A percentile compares a stretch with the other conserved stretches of the same genome.
phyloP scores from a whole-genome alignment of 2,113 vertebrate genomes.

The Calidris pugnax region DNA sequence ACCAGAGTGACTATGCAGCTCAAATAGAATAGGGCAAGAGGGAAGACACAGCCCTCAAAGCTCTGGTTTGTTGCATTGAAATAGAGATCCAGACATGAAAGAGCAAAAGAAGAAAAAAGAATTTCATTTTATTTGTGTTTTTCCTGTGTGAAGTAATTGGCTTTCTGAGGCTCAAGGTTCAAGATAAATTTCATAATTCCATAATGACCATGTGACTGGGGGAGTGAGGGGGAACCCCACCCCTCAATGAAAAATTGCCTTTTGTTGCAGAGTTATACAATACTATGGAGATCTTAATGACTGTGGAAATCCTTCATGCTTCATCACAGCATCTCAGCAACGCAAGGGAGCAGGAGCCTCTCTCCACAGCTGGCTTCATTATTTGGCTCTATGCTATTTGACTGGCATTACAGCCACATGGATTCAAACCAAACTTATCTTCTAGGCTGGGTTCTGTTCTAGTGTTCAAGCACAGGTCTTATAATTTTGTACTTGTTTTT shows the following conservation, averaged over 20 bases:
- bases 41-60: neutral
- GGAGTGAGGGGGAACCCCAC: fast-evolving
- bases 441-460: neutral
- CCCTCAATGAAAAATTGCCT: neutral
- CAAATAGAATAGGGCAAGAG: neutral
- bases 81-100: neutral
- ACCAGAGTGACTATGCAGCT: neutral
- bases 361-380: neutral
- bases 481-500: neutral
- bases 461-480: neutral
- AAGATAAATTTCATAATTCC: neutral
- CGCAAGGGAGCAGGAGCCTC: neutral
- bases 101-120: neutral
- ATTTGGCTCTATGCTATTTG: neutral
- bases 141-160: neutral
- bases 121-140: neutral
- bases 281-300: neutral
- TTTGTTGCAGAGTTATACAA: neutral
- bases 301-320: neutral
- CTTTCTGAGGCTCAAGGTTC: neutral
- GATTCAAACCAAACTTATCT: neutral
- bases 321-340: neutral
- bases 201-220: fast-evolving
- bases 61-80: neutral
- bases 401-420: neutral